Evolutionary conservation across 2,888 invertebrate genomes (phyloP).

Genomic region (Clistopyga incitator): DNA sequence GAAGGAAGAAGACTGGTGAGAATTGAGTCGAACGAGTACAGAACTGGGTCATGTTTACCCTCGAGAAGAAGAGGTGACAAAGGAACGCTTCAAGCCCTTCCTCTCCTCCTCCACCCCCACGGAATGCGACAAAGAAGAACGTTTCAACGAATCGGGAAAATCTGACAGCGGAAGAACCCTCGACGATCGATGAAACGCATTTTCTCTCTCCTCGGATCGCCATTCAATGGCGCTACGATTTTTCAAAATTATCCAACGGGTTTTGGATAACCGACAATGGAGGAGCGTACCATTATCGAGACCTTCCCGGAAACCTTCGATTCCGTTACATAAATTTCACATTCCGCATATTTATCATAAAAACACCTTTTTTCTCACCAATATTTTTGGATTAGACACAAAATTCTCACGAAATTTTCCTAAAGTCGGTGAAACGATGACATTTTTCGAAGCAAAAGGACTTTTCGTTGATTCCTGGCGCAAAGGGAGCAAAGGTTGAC

Average conservation of each 20-base stretch:
- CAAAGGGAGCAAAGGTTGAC: not conserved
- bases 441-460: not conserved
- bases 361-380: not conserved
- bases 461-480: not conserved
- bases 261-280: not conserved
- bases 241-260: not conserved
- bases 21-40: slow-evolving; percentile 39
- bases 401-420: no score
- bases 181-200: slow-evolving; percentile 25
- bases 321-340: not conserved
- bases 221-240: slow-evolving; percentile 22
- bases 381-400: not conserved
- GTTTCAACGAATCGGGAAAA: slow-evolving; percentile 49
- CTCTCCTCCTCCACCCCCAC: not conserved
- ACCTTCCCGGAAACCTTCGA: not conserved
- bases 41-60: slow-evolving; percentile 67
- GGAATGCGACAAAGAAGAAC: slow-evolving; percentile 56
- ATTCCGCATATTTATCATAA: not conserved
- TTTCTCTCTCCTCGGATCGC: not conserved
- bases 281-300: not conserved
- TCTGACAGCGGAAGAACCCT: slow-evolving; percentile 23
- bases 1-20: slow-evolving; percentile 25
- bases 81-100: slow-evolving; percentile 47
- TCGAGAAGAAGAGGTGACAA: slow-evolving; percentile 59
- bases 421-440: no score